Evolutionary conservation across 2,888 invertebrate genomes (phyloP).

Genomic region (Pterostichus niger): DNA sequence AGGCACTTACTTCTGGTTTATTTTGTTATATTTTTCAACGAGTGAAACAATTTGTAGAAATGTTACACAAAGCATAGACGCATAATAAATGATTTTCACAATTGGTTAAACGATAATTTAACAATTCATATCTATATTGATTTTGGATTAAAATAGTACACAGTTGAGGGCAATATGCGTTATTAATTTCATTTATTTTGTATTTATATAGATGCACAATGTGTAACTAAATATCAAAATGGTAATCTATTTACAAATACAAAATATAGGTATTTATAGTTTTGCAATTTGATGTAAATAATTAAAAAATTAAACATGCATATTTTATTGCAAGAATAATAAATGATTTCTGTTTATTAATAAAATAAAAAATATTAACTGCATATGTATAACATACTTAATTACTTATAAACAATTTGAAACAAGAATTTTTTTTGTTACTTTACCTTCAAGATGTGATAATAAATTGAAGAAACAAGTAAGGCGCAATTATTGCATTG

Average conservation of each 20-base stretch:
- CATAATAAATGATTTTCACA: constrained; percentile 6
- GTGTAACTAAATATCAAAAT: constrained; percentile 3
- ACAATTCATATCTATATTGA: constrained; percentile 32
- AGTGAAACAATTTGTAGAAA: no score
- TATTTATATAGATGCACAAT: constrained; percentile 1
- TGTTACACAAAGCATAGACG: no score
- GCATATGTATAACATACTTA: not conserved
- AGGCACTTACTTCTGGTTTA: no score
- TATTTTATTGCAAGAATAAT: not conserved
- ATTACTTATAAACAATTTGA: not conserved
- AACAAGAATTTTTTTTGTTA: no score
- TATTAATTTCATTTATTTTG: constrained; percentile 34
- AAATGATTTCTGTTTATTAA: not conserved
- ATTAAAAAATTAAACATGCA: not conserved
- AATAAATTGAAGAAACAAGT: not conserved
- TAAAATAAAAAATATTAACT: not conserved
- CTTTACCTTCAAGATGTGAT: no score
- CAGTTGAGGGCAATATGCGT: not conserved
- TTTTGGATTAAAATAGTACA: constrained; percentile 13
- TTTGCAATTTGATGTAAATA: constrained; percentile 20
- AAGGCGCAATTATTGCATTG: constrained; percentile 7
- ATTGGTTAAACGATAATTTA: constrained; percentile 30
- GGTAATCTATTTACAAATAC: constrained; percentile 24
- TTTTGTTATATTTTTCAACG: no score
- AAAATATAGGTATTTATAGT: constrained; percentile 5